These are phyloP conservation scores for Glossophaga mutica DNA, from an alignment of 2,797 vertebrate genomes.

Conservation along the genomic window DNA sequence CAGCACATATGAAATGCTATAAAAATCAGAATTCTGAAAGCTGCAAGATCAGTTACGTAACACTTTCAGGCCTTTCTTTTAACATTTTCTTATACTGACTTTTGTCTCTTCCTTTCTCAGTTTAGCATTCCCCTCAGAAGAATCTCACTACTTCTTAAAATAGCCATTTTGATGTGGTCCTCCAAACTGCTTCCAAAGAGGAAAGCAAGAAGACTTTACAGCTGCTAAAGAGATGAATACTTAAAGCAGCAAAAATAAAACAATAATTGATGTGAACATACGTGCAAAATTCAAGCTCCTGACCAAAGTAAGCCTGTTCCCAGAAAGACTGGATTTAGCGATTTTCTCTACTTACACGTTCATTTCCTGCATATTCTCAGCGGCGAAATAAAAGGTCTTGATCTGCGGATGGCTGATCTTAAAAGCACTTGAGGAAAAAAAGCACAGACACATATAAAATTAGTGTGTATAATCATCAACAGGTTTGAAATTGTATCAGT, in stretches of 20 bases:
- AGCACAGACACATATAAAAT: background rate
- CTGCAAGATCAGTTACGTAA: background rate
- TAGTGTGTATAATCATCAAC: background rate
- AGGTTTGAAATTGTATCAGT: background rate
- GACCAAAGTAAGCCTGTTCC: background rate
- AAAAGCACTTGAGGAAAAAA: slow-evolving; percentile 87
- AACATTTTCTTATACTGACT: background rate
- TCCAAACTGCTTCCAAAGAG: background rate
- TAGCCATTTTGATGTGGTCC: background rate
- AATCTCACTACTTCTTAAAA: background rate
- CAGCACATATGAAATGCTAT: background rate
- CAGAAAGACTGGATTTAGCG: background rate
- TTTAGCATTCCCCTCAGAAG: background rate
- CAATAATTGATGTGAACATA: background rate
- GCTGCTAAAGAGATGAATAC: background rate
- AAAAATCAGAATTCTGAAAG: background rate
- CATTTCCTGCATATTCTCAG: slow-evolving; percentile 95
- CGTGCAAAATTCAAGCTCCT: background rate
- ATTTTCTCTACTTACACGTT: slow-evolving; percentile 88
- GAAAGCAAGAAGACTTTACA: background rate
- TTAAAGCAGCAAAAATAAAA: background rate
- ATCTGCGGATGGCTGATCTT: slow-evolving; percentile 95
- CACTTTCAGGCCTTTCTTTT: background rate
- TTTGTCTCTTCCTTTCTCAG: background rate
- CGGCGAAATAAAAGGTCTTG: slow-evolving; percentile 98